Base-by-base conservation (phyloP, 2,888 invertebrate species). In the Trichogramma dendrolimi region DNA sequence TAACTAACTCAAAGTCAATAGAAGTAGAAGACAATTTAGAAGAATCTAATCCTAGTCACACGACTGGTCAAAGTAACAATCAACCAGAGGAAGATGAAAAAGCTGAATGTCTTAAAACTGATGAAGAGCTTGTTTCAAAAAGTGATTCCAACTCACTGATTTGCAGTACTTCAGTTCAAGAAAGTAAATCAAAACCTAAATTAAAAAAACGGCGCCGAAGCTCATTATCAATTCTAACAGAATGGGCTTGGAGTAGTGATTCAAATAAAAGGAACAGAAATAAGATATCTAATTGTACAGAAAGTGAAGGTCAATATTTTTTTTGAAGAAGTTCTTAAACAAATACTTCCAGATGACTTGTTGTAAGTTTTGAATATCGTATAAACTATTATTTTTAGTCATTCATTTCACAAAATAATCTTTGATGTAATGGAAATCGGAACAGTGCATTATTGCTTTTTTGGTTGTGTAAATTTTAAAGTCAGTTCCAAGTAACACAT, bases 231-330 rank as follows among this genome's bases (percentile, higher is more conserved):
- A 87, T 87, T 69, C 77, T 91, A 38, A 87, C 90, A 70, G 87
- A 88, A 69, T 90, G 91, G 89, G 88, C 89, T 56, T 91, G 90
- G 89, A 90, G 89, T 69, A 83, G 83, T 58, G 87, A 27, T 77
- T 65, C 75, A 69, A 57, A 76, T 74, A 67, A 73, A 75, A 63
- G 70, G 81, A 57, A 81, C 82, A 70, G 82, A 67, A 81, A 80
- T 4, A 72, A 80, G 63, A 69, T 68, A 6, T 78, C 83, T 5
- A 81, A 80, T 57, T 84, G 83, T 68, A 82, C 83, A 62, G 84
- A 86, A 73, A 82, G 82, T 44, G 83, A 82, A 65, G 79, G 81
- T 69, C 85, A 85, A 87, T 67, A 86, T 86, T 46, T 72, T 72
- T 27, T 83, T 88, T 40, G 87, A 87, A 75, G 88, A 89, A 71